These are phyloP conservation scores for Odontesthes bonariensis DNA, from an alignment of 2,113 vertebrate species.

Conservation along the genomic window DNA sequence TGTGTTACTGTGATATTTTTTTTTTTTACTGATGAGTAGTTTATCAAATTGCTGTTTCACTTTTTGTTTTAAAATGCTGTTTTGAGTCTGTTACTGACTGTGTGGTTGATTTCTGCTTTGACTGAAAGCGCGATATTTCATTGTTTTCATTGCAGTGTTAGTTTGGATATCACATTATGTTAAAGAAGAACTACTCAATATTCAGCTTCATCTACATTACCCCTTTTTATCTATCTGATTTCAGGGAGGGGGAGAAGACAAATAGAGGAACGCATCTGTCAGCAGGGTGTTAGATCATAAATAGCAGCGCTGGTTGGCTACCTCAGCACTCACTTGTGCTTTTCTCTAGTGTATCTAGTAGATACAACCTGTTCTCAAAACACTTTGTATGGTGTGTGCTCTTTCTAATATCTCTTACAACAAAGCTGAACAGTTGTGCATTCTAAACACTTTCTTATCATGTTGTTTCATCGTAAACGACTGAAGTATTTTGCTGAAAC, in stretches of 20 bases:
- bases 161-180: not conserved
- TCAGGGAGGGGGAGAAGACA: constrained; percentile 42
- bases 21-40: not conserved
- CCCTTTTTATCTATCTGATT: constrained; percentile 23
- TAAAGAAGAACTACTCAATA: not conserved
- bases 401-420: constrained; percentile 28
- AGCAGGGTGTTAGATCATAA: constrained; percentile 59
- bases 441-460: constrained; percentile 10
- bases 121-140: not conserved
- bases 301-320: constrained; percentile 69
- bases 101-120: constrained; percentile 8
- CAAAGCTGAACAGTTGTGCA: not conserved
- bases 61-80: constrained; percentile 38
- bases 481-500: not conserved
- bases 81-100: not conserved
- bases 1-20: constrained; percentile 14
- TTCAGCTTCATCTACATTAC: not conserved
- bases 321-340: constrained; percentile 46
- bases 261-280: constrained; percentile 47
- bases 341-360: constrained; percentile 49
- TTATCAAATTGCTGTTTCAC: constrained; percentile 16
- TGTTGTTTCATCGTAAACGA: constrained; percentile 10
- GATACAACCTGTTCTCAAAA: constrained; percentile 64
- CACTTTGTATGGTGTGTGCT: constrained; percentile 18
- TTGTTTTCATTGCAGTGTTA: not conserved